These are phyloP conservation scores for Phyllostomus hastatus DNA, from an alignment of 2,113 vertebrate species.

Conservation along the genomic window DNA sequence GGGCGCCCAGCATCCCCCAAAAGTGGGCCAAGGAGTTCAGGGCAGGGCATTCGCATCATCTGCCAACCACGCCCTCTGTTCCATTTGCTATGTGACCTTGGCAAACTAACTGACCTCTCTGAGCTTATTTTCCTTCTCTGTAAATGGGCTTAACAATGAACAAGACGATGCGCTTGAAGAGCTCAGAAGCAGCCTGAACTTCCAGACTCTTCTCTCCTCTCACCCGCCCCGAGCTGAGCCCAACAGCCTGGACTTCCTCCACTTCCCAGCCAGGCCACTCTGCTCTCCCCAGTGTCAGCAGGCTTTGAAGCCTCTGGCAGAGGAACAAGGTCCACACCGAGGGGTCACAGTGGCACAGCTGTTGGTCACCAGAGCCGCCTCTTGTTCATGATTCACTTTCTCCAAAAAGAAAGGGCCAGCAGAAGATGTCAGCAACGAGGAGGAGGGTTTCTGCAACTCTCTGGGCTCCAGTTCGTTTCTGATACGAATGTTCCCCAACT, in stretches of 20 bases:
- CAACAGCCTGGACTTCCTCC: neutral
- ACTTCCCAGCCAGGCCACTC: neutral
- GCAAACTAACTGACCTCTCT: neutral
- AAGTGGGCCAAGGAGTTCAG: too few relatives aligned
- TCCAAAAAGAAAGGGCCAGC: neutral
- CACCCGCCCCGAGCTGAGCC: rapidly evolving
- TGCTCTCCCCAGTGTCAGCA: neutral
- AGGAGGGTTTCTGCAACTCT: neutral
- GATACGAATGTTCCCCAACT: neutral
- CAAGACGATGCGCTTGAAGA: neutral
- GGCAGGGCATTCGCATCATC: neutral
- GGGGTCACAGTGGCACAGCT: neutral
- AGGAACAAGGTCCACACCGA: neutral
- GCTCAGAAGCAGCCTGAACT: neutral
- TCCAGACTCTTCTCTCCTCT: neutral
- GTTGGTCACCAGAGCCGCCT: neutral
- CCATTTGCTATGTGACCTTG: neutral
- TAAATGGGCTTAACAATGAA: neutral
- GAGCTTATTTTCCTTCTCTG: neutral
- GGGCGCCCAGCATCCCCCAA: neutral
- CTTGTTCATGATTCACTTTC: neutral
- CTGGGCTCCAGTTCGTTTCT: neutral
- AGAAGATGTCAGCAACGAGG: neutral
- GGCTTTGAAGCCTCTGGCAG: neutral
- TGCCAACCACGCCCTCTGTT: neutral